Base-by-base conservation (phyloP, 92 coral and sea anemone species). In the Epizoanthus rinbou region DNA sequence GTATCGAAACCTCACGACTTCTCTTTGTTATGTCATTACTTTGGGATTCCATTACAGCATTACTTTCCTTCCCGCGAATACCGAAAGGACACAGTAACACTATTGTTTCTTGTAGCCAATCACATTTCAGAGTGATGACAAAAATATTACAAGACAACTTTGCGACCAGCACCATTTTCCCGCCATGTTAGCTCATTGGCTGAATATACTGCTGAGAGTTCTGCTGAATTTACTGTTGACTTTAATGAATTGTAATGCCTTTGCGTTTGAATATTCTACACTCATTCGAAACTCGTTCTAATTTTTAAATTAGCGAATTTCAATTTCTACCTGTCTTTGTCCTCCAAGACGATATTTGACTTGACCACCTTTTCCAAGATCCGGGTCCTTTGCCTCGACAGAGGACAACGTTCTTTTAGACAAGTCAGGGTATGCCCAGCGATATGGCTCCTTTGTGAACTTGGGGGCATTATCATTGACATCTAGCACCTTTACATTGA, bases 391-490 rank as follows among this genome's bases (percentile, higher is more conserved):
- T 80, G 99, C 99, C 52, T 76, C 43, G 41, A 97, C 84, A 50
- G 80, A 85, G 63, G 89, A 88, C n/a, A 97, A 84, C 35, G 72
- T 74, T 43, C 64, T 84, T 39, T 76, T 89, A 45, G 54, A 62
- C 57, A 87, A 78, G 78, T 85, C 87, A 15, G 50, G 57, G 67
- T 94, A 90, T 10, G 1, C 16, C 54, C 54, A 50, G 11, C 16
- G 15, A 50, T 50, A 50, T 6, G 14, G 1, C 7, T 84, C 15
- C 54, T 80, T 33, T 1, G 57, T 13, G 76, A 96, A 96, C 57
- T 64, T 80, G 14, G 99, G 99, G 7, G 99, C 86, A 56, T 94
- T 94, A 81, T 96, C 99, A 80, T 96, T 96, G 56, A 86, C 79
- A 75, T 96, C 99, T 16, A 86, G 76, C 6, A 96, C 84, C 5